These are phyloP conservation scores for Synergus gifuensis DNA, from an alignment of 2,888 invertebrate genomes.

Conservation along the genomic window DNA sequence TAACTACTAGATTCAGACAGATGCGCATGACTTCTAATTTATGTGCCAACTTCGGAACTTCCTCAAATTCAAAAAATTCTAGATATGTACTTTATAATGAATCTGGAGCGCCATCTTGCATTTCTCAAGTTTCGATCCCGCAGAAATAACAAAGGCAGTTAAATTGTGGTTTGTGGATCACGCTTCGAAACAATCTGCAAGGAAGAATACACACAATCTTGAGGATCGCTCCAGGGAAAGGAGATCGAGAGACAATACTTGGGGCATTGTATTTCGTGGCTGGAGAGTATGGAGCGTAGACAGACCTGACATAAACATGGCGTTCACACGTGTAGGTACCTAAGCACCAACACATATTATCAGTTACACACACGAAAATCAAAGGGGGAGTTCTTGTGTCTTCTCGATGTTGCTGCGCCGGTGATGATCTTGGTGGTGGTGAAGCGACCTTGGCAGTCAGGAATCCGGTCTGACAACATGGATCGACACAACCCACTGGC, in stretches of 20 bases:
- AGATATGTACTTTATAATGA: too few species aligned
- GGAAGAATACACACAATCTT: constrained; percentile 35
- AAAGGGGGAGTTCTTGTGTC: constrained; percentile 48
- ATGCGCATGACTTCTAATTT: too few species aligned
- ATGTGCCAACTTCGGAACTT: too few species aligned
- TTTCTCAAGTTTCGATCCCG: not conserved
- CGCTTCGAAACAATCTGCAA: constrained; percentile 29
- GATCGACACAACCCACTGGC: constrained; percentile 68
- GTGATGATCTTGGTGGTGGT: constrained; percentile 56
- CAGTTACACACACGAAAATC: constrained; percentile 30
- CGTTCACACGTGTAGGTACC: constrained; percentile 35
- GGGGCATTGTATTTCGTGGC: constrained; percentile 28
- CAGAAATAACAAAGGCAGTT: not conserved
- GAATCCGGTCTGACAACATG: constrained; percentile 73
- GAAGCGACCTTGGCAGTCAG: constrained; percentile 72
- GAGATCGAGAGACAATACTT: constrained; percentile 37
- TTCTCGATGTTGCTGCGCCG: constrained; percentile 48
- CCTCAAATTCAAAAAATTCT: too few species aligned
- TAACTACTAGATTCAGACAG: too few species aligned
- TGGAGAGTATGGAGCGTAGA: constrained; percentile 19
- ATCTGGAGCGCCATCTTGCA: not conserved
- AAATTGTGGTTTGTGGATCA: constrained; percentile 28
- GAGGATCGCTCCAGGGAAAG: constrained; percentile 16
- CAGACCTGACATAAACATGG: constrained; percentile 39
- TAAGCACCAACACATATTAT: not conserved